Evolutionary conservation across 2,888 invertebrate genomes (phyloP).

Genomic region (Horisme vitalbata): DNA sequence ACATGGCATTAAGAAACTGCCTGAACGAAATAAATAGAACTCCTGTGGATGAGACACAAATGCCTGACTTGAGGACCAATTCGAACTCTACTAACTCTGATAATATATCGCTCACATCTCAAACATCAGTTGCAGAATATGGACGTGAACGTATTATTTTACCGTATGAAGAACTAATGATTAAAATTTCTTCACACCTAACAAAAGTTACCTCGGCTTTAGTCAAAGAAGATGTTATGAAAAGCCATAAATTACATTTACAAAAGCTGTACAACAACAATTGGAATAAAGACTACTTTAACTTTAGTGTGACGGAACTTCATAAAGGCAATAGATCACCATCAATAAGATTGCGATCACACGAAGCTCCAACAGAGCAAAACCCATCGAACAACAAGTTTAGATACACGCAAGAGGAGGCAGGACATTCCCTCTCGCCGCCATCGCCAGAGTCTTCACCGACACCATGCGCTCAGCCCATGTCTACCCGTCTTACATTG

Average conservation of each 20-base stretch:
- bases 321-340: slow-evolving; percentile 23
- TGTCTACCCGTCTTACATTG: too few species aligned
- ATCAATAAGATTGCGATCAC: slow-evolving; percentile 11
- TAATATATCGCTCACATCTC: slow-evolving; percentile 13
- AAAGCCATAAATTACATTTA: slow-evolving; percentile 42
- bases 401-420: slow-evolving; percentile 24
- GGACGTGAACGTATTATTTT: slow-evolving; percentile 38
- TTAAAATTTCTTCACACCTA: slow-evolving; percentile 50
- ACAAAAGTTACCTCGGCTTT: slow-evolving; percentile 39
- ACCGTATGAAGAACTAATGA: slow-evolving; percentile 58
- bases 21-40: neutral
- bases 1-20: neutral
- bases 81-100: too few species aligned
- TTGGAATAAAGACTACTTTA: slow-evolving; percentile 36
- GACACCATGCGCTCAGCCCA: too few species aligned
- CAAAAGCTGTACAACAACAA: slow-evolving; percentile 44
- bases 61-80: too few species aligned
- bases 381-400: slow-evolving; percentile 52
- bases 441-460: too few species aligned
- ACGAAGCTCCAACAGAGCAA: slow-evolving; percentile 38
- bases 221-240: slow-evolving; percentile 45
- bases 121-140: slow-evolving; percentile 28
- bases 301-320: slow-evolving; percentile 35
- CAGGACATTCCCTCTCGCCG: neutral
- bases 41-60: too few species aligned